phyloP scores from a whole-genome alignment of 1,140 invertebrate species.

The Papilio helenus region DNA sequence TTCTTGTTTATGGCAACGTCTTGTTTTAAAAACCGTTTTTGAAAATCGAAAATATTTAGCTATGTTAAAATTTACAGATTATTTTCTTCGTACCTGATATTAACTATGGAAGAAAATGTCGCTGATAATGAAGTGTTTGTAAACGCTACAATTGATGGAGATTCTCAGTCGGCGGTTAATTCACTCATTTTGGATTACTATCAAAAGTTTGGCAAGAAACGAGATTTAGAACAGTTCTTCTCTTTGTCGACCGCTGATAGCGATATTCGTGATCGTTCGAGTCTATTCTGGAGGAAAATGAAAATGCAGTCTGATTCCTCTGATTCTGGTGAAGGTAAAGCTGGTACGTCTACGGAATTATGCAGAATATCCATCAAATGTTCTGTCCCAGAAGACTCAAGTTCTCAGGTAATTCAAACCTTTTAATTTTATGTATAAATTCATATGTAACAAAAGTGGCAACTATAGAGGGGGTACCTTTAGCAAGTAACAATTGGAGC shows the following conservation, averaged over 20 bases:
- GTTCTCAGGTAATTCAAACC: constrained; percentile 51
- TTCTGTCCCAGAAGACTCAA: constrained; percentile 59
- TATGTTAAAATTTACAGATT: constrained; percentile 39
- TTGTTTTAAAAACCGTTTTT: constrained; percentile 36
- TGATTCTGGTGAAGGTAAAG: constrained; percentile 71
- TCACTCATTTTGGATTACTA: constrained; percentile 76
- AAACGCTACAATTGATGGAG: constrained; percentile 42
- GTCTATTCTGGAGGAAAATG: constrained; percentile 76
- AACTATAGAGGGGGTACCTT: too few species aligned
- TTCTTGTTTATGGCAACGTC: too few species aligned
- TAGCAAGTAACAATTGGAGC: too few species aligned
- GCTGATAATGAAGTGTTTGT: constrained; percentile 42
- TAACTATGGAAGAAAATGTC: constrained; percentile 56
- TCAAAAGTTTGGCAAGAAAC: constrained; percentile 77
- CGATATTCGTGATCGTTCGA: constrained; percentile 66
- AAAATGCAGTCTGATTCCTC: constrained; percentile 70
- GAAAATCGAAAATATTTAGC: constrained; percentile 40
- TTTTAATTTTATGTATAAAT: too few species aligned
- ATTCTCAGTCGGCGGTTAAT: constrained; percentile 63
- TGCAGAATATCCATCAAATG: constrained; percentile 76
- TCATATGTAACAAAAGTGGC: too few species aligned
- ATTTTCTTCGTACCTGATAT: constrained; percentile 33
- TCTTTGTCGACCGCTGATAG: constrained; percentile 71
- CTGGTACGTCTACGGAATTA: constrained; percentile 71
- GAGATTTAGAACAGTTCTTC: constrained; percentile 79